Base-by-base conservation (phyloP, 2,797 vertebrate species). In the Anas georgica region DNA sequence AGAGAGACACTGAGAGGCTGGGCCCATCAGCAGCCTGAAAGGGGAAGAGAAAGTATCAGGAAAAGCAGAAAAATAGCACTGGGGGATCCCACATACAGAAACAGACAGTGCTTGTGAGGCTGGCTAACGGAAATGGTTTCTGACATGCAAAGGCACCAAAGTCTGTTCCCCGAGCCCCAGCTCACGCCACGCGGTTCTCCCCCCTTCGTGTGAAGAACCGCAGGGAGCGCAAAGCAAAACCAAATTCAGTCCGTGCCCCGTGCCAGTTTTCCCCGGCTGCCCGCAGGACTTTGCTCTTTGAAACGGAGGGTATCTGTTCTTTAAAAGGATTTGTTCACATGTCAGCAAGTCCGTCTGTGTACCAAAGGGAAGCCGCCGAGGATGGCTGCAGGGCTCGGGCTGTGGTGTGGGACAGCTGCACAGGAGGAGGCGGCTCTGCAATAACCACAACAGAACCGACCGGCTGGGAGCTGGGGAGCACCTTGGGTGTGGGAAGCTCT, bases 41-140 rank as follows among this genome's bases (percentile, higher is more conserved):
- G 79, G 90, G 72, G 81, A 48, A 79, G 94, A 88, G 90, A 96
- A 92, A 94, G 93, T 95, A 90, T 79, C 84, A 88, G 83, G 83
- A 95, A 95, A 96, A 35, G 62, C 86, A 94, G 92, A 88, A 88
- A 94, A 94, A 88, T 39, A 74, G 88, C 94, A 88, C 92, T 28
- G 74, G 69, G 75, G 90, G 68, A 86, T 93, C 79, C 84, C 81
- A 86, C 88, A 72, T 33, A 33, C 41, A 80, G 37, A 77, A 84
- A 64, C 66, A 76, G 91, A 69, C 55, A 64, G 80, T 5, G 39
- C 72, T 91, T 70, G 59, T 80, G 48, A 85, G 85, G 68, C 80
- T 74, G 46, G 60, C 77, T 25, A 76, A 77, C 4, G 66, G 92
- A 96, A 94, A 94, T 74, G 64, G 72, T 83, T 94, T 85, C 80